Conservation (phyloP, 2,888 invertebrate genomes). For the Schrankia costaestrigalis region DNA sequence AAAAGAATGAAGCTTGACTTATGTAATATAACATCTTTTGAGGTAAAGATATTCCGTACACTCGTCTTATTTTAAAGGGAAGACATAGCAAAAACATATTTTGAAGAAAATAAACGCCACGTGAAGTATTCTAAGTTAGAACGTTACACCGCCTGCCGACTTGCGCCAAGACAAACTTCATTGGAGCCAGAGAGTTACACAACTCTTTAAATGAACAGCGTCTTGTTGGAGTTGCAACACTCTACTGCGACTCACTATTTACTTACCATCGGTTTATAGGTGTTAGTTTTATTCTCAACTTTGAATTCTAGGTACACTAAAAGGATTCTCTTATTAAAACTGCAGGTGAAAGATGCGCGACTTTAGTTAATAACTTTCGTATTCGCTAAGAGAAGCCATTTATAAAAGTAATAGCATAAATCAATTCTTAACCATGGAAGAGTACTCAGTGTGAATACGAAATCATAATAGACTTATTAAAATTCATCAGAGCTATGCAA, state of each 20-base stretch:
- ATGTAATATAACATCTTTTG: no score
- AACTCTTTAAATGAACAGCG: slow-evolving; percentile 59
- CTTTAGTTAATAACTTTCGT: slow-evolving; percentile 31
- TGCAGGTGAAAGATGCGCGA: slow-evolving; percentile 18
- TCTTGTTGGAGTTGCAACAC: slow-evolving; percentile 46
- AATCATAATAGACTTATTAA: slow-evolving; percentile 55
- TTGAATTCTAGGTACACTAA: slow-evolving; percentile 12
- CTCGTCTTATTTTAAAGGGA: no score
- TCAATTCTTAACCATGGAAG: slow-evolving; percentile 52
- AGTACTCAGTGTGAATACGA: slow-evolving; percentile 51
- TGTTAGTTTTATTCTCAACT: slow-evolving; percentile 21
- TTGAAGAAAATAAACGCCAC: slow-evolving; percentile 37
- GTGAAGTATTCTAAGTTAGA: slow-evolving; percentile 41
- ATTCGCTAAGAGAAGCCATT: slow-evolving; percentile 43
- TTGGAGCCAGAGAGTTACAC: slow-evolving; percentile 40
- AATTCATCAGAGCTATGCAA: slow-evolving; percentile 52
- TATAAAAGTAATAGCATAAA: slow-evolving; percentile 56
- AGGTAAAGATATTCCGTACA: no score
- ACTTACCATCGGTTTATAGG: slow-evolving; percentile 42
- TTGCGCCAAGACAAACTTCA: slow-evolving; percentile 45
- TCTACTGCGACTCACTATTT: slow-evolving; percentile 43
- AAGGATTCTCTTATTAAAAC: slow-evolving; percentile 16
- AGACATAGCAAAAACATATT: slow-evolving; percentile 21
- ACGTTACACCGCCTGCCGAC: slow-evolving; percentile 36
- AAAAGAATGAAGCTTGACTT: no score